These are phyloP conservation scores for Nautilus pompilius DNA, from an alignment of 1,140 invertebrate species.

Conservation along the genomic window DNA sequence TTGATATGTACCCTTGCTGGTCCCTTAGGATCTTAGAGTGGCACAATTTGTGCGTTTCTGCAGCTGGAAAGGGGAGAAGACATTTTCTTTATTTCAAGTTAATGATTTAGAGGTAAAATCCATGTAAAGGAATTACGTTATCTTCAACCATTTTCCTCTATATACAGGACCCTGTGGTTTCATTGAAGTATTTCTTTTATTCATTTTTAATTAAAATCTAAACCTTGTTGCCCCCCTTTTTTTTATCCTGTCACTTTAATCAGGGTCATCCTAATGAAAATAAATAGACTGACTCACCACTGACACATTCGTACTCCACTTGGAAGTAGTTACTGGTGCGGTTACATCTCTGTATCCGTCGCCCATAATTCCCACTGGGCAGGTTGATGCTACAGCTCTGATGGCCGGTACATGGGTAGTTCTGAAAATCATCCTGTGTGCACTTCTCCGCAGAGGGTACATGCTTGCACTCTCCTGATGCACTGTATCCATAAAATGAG, in stretches of 20 bases:
- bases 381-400: constrained; percentile 39
- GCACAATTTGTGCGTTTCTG: constrained; percentile 38
- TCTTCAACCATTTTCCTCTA: no score
- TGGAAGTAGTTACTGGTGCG: constrained; percentile 43
- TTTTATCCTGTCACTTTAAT: background rate
- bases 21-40: constrained; percentile 16
- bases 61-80: constrained; percentile 27
- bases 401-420: constrained; percentile 38
- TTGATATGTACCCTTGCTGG: constrained; percentile 42
- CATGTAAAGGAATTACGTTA: no score
- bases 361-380: constrained; percentile 27
- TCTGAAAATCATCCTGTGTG: constrained; percentile 24
- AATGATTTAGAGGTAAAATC: no score
- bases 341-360: constrained; percentile 27
- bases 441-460: constrained; percentile 27
- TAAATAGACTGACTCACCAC: no score
- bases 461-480: constrained; percentile 23
- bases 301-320: constrained; percentile 44
- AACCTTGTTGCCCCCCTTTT: background rate
- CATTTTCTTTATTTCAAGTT: background rate
- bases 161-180: no score
- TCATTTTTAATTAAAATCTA: background rate
- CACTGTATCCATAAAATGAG: constrained; percentile 42
- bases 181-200: background rate
- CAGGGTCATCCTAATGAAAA: no score